Percentiles rank a stretch among this genome's conserved stretches.
Conservation (phyloP, 2,797 vertebrate species). For the Neosilurus hyrtlii region DNA sequence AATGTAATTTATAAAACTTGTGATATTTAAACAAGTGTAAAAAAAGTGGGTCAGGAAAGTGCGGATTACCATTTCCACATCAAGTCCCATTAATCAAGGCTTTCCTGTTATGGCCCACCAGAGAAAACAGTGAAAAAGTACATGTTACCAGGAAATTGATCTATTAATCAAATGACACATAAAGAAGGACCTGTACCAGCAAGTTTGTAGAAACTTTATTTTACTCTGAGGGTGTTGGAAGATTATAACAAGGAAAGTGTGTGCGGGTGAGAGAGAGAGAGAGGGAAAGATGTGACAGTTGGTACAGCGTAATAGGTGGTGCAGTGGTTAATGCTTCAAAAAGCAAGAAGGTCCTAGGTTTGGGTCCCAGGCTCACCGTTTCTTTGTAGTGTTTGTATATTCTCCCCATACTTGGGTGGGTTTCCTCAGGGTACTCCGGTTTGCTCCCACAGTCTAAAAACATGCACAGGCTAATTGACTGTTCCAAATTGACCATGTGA, state of each 20-base stretch:
- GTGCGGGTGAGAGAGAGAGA: not conserved
- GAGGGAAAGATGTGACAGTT: not conserved
- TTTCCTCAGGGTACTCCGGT: no score
- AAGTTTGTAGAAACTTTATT: slow-evolving; percentile 46
- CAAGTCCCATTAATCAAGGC: slow-evolving; percentile 71
- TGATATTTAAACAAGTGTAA: slow-evolving; percentile 66
- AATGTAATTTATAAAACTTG: no score
- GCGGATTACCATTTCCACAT: slow-evolving; percentile 69
- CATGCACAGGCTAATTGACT: no score
- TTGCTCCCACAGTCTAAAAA: no score
- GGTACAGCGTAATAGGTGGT: not conserved
- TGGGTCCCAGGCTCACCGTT: no score
- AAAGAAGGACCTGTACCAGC: slow-evolving; percentile 59
- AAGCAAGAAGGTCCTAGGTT: no score
- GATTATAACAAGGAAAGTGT: not conserved
- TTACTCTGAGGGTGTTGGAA: not conserved
- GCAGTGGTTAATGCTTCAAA: not conserved
- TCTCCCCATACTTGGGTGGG: no score
- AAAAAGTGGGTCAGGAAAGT: slow-evolving; percentile 74
- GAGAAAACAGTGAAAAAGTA: slow-evolving; percentile 72
- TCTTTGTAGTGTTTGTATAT: no score
- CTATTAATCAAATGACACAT: slow-evolving; percentile 72
- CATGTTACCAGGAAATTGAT: slow-evolving; percentile 70
- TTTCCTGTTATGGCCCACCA: slow-evolving; percentile 63
- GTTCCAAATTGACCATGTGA: no score